Conservation (phyloP, 2,113 vertebrate genomes). For the Litocranius walleri region DNA sequence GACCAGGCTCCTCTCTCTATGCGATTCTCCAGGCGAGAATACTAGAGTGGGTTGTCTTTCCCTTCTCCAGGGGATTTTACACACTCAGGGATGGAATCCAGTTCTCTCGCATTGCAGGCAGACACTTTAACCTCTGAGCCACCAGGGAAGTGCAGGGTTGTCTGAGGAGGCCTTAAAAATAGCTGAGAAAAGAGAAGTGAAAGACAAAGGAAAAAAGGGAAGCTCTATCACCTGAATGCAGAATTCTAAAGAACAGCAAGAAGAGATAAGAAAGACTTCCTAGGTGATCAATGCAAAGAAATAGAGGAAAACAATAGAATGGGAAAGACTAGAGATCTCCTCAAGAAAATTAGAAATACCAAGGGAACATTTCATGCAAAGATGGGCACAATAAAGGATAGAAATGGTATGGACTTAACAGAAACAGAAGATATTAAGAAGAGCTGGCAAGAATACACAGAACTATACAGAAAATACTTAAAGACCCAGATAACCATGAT, state of each 20-base stretch:
- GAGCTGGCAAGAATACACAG: neutral
- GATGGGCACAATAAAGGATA: neutral
- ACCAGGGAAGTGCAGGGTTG: neutral
- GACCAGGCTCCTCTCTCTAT: neutral
- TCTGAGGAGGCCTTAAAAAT: neutral
- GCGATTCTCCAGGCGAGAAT: neutral
- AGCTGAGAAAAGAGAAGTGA: neutral
- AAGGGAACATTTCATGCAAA: neutral
- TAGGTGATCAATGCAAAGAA: neutral
- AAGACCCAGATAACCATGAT: neutral
- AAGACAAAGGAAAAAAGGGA: neutral
- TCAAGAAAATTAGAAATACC: neutral
- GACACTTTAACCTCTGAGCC: neutral
- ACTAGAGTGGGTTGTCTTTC: neutral
- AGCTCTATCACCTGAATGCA: neutral
- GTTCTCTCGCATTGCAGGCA: neutral
- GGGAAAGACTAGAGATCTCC: neutral
- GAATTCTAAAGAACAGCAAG: neutral
- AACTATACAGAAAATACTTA: neutral
- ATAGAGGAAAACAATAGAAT: neutral
- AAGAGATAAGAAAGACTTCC: neutral
- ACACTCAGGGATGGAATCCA: neutral
- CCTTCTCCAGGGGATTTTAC: neutral
- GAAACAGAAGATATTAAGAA: neutral
- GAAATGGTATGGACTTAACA: neutral